These are phyloP conservation scores for Cariama cristata DNA, from an alignment of 2,113 vertebrate species.

Conservation along the genomic window DNA sequence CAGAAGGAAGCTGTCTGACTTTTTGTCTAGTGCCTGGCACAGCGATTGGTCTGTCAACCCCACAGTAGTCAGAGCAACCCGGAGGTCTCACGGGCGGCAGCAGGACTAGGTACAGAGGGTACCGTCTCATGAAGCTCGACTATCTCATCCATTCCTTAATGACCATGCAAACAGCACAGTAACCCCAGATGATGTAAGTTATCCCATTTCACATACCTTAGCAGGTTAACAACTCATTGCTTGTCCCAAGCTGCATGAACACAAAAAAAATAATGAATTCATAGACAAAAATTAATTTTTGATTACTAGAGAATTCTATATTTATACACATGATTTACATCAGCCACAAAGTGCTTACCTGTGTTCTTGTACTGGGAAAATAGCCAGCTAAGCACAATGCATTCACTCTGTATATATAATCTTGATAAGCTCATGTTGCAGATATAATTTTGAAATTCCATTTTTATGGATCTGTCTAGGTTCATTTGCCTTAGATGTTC, in stretches of 20 bases:
- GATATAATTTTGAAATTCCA: background rate
- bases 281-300: background rate
- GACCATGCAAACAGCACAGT: background rate
- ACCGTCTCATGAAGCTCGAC: background rate
- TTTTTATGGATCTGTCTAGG: background rate
- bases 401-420: background rate
- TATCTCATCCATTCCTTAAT: background rate
- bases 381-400: background rate
- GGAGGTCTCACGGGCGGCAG: background rate
- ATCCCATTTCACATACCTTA: background rate
- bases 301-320: background rate
- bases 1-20: constrained; percentile 5
- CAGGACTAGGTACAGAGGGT: background rate
- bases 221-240: background rate
- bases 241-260: background rate
- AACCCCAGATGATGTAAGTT: background rate
- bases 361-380: background rate
- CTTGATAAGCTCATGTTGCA: background rate
- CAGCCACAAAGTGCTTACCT: background rate
- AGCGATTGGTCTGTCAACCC: background rate
- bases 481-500: background rate
- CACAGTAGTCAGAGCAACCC: background rate
- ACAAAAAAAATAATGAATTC: background rate
- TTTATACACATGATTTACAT: background rate
- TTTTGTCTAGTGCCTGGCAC: background rate